A percentile compares a stretch with the other conserved stretches of the same genome.
Conservation (phyloP, 2,888 invertebrate genomes). For the Dione vanillae region DNA sequence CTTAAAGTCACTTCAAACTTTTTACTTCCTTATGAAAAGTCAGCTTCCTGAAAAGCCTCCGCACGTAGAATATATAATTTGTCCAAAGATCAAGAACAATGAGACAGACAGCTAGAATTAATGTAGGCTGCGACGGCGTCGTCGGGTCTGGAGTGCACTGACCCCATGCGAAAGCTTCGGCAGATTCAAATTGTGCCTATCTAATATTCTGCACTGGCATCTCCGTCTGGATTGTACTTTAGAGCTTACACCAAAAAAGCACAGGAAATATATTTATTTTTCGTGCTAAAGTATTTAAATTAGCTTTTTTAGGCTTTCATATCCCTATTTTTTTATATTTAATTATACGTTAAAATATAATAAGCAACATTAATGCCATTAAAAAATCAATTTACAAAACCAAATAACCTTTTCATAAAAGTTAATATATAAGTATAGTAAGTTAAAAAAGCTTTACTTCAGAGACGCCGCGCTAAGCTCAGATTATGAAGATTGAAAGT, state of each 20-base stretch:
- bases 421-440: background rate
- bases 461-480: constrained; percentile 1
- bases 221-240: background rate
- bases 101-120: constrained; percentile 13
- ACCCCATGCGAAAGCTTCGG: constrained; percentile 60
- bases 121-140: constrained; percentile 45
- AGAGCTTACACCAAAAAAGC: background rate
- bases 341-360: too few species aligned
- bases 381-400: background rate
- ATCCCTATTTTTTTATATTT: too few species aligned
- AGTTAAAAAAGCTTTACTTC: background rate
- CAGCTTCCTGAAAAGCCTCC: background rate
- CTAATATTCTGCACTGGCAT: background rate
- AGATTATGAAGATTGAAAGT: constrained; percentile 13
- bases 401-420: background rate
- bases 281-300: too few species aligned
- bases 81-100: constrained; percentile 13
- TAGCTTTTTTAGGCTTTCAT: too few species aligned
- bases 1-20: background rate
- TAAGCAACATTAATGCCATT: too few species aligned
- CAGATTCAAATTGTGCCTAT: constrained; percentile 26
- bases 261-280: too few species aligned
- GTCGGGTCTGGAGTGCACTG: constrained; percentile 65
- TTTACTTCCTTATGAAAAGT: background rate
- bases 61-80: background rate